Conservation (phyloP, 1,140 invertebrate genomes). For the Formica exsecta region DNA sequence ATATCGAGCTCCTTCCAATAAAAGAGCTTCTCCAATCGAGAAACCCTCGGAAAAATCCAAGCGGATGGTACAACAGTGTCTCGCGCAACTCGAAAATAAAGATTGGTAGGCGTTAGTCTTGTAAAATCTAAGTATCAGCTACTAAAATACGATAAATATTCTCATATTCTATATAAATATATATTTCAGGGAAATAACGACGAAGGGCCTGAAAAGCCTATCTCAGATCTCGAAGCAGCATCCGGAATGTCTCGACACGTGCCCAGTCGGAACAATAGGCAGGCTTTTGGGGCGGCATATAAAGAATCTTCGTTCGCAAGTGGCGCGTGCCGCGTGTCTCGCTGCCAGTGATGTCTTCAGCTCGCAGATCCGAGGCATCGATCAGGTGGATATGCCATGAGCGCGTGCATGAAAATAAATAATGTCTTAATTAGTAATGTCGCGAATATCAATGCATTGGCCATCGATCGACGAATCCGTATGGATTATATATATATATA, state of each 20-base stretch:
- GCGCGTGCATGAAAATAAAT: too few relatives aligned
- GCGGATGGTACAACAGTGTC: slow-evolving; percentile 88
- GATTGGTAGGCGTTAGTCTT: slow-evolving; percentile 89
- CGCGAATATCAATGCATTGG: too few relatives aligned
- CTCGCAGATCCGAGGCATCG: slow-evolving; percentile 90
- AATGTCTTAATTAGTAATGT: too few relatives aligned
- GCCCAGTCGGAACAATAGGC: slow-evolving; percentile 88
- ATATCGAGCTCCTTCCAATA: slow-evolving; percentile 51
- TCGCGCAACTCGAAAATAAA: slow-evolving; percentile 90
- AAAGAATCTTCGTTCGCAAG: slow-evolving; percentile 95
- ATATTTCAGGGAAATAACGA: slow-evolving; percentile 91
- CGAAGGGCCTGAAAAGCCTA: slow-evolving; percentile 92
- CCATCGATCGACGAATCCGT: too few relatives aligned
- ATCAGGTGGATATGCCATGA: slow-evolving; percentile 87
- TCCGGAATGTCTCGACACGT: slow-evolving; percentile 88
- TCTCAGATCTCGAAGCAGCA: slow-evolving; percentile 91
- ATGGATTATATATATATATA: too few relatives aligned
- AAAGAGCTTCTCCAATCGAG: slow-evolving; percentile 43
- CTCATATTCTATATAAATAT: background rate
- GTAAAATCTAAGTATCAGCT: background rate
- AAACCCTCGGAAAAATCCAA: slow-evolving; percentile 88
- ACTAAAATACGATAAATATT: background rate
- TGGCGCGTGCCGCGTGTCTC: slow-evolving; percentile 94
- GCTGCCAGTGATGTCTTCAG: slow-evolving; percentile 92
- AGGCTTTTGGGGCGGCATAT: slow-evolving; percentile 92